Base-by-base conservation (phyloP, 2,113 vertebrate genomes). In the Scophthalmus maximus region DNA sequence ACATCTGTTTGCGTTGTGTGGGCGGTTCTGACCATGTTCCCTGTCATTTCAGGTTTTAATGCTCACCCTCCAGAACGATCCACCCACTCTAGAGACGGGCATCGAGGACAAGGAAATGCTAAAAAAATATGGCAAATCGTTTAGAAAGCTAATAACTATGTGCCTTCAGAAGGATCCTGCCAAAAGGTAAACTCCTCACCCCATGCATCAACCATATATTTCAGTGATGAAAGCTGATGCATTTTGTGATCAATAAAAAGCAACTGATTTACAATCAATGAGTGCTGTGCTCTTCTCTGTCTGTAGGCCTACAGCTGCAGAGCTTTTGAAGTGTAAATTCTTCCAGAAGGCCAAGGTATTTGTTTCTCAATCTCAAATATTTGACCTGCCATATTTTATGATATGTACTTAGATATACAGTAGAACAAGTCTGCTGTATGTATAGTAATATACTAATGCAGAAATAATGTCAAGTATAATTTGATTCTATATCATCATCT, bases 141-240 rank as follows among this genome's bases (percentile, higher is more conserved):
- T 99, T 93, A 95, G 98, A 88, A 99, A 99, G 92, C 92, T 99
- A 66, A 98, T 99, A 91, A 95, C 96, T 53, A 93, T 97, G 93
- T 99, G 98, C 93, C 96, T 99, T 94, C 98, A 99, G 88, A 99
- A 99, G 94, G 98, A 99, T 87, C 98, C 98, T 87, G 95, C 95
- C 61, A 99, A 99, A 92, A 98, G 98, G 98, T 99, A 73, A 52
- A 78, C 18, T 6, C 1, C 42, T 4, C 47, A 7, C 55, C 63
- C 20, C 34, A 38, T 44, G 49, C 34, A 59, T 36, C 20, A 25
- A 12, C 17, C 46, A 55, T 30, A 68, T 47, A 26, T 58, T 18
- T 59, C 52, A 80, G 27, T 32, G 9, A 12, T 8, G 23, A 71
- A 22, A 38, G 29, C 30, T 60, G 52, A 69, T 63, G 59, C 58